These are phyloP conservation scores for Aphaenogaster rudis DNA, from an alignment of 1,140 invertebrate species.

Conservation along the genomic window DNA sequence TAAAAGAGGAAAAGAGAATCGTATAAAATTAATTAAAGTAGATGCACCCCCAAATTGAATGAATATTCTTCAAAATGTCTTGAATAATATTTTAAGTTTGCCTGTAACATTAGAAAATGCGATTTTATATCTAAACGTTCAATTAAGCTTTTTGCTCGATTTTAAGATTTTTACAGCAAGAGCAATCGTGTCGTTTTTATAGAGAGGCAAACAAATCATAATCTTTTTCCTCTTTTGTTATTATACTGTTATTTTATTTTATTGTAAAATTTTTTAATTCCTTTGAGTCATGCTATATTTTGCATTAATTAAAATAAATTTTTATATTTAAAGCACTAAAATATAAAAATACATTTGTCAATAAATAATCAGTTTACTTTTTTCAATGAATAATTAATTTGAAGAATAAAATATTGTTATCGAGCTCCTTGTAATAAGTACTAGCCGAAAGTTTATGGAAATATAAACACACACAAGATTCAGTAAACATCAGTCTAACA, in stretches of 20 bases:
- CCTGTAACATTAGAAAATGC: neutral
- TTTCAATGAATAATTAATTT: neutral
- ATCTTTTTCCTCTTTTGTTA: neutral
- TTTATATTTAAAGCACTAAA: neutral
- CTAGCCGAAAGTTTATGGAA: neutral
- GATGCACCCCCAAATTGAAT: neutral
- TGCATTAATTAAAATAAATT: neutral
- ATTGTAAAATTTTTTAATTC: constrained; percentile 3
- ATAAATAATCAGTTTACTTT: neutral
- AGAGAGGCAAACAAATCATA: neutral
- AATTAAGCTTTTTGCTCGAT: neutral
- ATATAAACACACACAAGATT: neutral
- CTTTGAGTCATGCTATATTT: neutral
- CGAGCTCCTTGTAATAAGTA: neutral
- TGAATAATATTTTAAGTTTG: neutral
- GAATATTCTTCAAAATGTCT: neutral
- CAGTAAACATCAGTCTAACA: neutral
- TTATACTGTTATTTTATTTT: constrained; percentile 1
- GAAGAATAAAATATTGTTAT: neutral
- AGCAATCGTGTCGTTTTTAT: neutral
- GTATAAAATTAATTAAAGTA: constrained; percentile 10
- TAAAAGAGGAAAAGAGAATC: neutral
- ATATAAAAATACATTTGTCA: neutral
- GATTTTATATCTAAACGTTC: neutral
- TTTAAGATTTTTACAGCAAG: neutral